Conservation (phyloP, 2,888 invertebrate genomes). For the Herminia tarsipennalis region DNA sequence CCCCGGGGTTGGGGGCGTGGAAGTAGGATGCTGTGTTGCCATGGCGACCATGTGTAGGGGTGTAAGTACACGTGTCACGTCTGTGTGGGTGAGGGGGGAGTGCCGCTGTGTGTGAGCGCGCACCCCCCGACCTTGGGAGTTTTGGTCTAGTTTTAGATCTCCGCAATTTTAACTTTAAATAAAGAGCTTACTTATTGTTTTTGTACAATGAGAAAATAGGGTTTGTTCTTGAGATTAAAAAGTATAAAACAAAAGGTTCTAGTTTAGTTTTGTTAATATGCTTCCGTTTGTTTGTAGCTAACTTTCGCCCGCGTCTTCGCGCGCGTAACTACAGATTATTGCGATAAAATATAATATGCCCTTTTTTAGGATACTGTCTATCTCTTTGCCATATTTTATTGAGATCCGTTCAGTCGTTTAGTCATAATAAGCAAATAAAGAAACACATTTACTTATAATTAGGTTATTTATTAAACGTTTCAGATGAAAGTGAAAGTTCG, state of each 20-base stretch:
- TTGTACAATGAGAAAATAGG: neutral
- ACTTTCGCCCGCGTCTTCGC: too few relatives aligned
- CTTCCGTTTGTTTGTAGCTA: too few relatives aligned
- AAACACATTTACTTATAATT: too few relatives aligned
- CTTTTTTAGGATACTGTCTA: too few relatives aligned
- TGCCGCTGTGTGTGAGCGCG: slow-evolving; percentile 52
- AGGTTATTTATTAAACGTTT: too few relatives aligned
- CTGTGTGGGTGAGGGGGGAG: slow-evolving; percentile 65
- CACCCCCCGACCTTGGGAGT: slow-evolving; percentile 76
- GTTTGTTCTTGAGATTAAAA: slow-evolving; percentile 7
- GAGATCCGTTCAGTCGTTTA: too few relatives aligned
- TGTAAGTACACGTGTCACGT: slow-evolving; percentile 64
- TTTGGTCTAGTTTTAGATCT: slow-evolving; percentile 71
- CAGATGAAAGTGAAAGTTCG: too few relatives aligned
- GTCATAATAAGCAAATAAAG: too few relatives aligned
- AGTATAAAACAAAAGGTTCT: neutral
- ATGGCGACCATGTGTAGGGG: slow-evolving; percentile 85
- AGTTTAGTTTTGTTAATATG: neutral
- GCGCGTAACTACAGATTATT: too few relatives aligned
- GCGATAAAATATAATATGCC: too few relatives aligned
- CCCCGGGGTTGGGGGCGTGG: slow-evolving; percentile 85
- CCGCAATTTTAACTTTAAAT: slow-evolving; percentile 13
- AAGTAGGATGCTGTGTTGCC: slow-evolving; percentile 87
- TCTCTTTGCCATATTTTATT: too few relatives aligned
- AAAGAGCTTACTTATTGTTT: slow-evolving; percentile 23